These are phyloP conservation scores for Neopelma chrysocephalum DNA, from an alignment of 2,797 vertebrate species.

Conservation along the genomic window DNA sequence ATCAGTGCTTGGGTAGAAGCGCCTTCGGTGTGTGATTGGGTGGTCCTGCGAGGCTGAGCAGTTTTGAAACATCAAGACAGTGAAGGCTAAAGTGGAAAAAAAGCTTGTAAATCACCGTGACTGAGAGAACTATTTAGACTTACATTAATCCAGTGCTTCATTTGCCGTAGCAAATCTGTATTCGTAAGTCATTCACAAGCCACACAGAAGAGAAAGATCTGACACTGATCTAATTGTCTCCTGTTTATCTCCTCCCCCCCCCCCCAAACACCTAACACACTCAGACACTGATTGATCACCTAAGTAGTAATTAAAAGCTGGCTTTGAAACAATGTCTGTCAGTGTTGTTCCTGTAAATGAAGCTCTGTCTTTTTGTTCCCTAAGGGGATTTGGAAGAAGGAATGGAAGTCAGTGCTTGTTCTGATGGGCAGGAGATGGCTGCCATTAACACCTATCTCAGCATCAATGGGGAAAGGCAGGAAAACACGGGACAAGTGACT, in stretches of 20 bases:
- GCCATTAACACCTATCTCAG: conserved; percentile 69
- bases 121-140: not conserved
- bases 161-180: not conserved
- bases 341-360: not conserved
- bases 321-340: not conserved
- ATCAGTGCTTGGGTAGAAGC: not conserved
- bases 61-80: not conserved
- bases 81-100: not conserved
- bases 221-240: not conserved
- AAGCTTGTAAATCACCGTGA: not conserved
- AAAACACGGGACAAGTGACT: conserved; percentile 69
- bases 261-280: not conserved
- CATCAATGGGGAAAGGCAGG: conserved; percentile 25
- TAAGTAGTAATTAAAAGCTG: not conserved
- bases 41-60: not conserved
- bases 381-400: conserved; percentile 73
- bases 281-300: not conserved
- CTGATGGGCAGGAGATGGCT: conserved; percentile 57
- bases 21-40: too few species aligned
- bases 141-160: not conserved
- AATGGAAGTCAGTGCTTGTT: conserved; percentile 72
- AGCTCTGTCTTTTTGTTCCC: not conserved
- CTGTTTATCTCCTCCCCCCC: not conserved
- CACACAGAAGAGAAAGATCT: not conserved
- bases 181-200: not conserved